A percentile compares a stretch with the other conserved stretches of the same genome.
phyloP scores from a whole-genome alignment of 1,140 invertebrate species.

The Melitaea cinxia region DNA sequence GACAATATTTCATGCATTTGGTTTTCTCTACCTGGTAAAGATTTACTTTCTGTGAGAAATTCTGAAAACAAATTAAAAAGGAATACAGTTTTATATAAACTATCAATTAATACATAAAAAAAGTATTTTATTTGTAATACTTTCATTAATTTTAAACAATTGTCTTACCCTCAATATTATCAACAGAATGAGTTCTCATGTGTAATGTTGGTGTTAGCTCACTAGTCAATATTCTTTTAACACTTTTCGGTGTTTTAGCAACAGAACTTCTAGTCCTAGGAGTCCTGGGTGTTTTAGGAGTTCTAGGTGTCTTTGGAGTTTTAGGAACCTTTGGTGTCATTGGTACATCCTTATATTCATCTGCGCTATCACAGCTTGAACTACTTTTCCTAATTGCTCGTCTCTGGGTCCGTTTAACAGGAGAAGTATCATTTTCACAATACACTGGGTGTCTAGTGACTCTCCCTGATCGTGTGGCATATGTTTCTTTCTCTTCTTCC shows the following conservation, averaged over 20 bases:
- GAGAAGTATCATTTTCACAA: slow-evolving; percentile 55
- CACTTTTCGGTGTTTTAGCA: slow-evolving; percentile 51
- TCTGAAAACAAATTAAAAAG: slow-evolving; percentile 50
- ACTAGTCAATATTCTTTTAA: slow-evolving; percentile 65
- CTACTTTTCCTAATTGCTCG: slow-evolving; percentile 45
- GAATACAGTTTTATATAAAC: background rate
- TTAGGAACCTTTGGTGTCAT: slow-evolving; percentile 46
- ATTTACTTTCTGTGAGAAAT: slow-evolving; percentile 59
- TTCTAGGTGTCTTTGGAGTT: slow-evolving; percentile 44
- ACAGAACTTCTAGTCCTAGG: slow-evolving; percentile 42
- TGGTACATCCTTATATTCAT: slow-evolving; percentile 58
- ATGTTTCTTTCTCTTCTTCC: slow-evolving; percentile 51
- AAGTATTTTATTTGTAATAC: too few relatives aligned
- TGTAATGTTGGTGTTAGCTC: slow-evolving; percentile 71
- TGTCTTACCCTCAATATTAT: slow-evolving; percentile 64
- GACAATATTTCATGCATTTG: slow-evolving; percentile 72
- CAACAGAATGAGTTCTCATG: slow-evolving; percentile 65
- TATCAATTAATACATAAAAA: background rate
- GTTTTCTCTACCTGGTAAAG: slow-evolving; percentile 66
- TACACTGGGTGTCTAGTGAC: slow-evolving; percentile 52
- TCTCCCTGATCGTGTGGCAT: slow-evolving; percentile 53
- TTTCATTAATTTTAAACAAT: background rate
- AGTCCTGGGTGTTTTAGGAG: slow-evolving; percentile 57
- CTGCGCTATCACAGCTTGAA: slow-evolving; percentile 56
- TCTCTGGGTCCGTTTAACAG: slow-evolving; percentile 60